These are phyloP conservation scores for Macrophya alboannulata DNA, from an alignment of 2,888 invertebrate genomes.

Conservation along the genomic window DNA sequence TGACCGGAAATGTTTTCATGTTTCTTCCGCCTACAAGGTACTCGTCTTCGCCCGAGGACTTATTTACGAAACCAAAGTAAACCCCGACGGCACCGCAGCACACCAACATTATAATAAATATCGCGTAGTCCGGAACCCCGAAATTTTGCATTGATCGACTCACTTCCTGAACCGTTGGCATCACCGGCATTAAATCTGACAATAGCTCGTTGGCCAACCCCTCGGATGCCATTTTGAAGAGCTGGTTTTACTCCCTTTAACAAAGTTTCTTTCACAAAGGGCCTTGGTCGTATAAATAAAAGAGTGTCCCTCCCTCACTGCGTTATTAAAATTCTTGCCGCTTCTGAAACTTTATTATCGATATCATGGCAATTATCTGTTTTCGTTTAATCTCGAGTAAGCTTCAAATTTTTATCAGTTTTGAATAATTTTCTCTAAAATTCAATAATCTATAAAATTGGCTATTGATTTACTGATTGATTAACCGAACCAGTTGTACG, in stretches of 20 bases:
- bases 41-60: constrained; percentile 85
- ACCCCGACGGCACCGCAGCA: constrained; percentile 90
- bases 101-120: constrained; percentile 89
- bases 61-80: constrained; percentile 90
- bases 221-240: constrained; percentile 70
- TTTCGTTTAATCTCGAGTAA: background rate
- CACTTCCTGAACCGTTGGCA: constrained; percentile 80
- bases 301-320: constrained; percentile 16
- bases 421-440: background rate
- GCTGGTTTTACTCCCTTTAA: constrained; percentile 59
- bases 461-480: background rate
- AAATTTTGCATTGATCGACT: constrained; percentile 84
- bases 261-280: constrained; percentile 26
- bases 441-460: too few species aligned
- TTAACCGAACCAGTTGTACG: background rate
- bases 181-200: constrained; percentile 66
- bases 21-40: constrained; percentile 92
- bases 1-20: constrained; percentile 91
- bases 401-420: background rate
- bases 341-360: constrained; percentile 6
- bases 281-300: constrained; percentile 41
- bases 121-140: constrained; percentile 89
- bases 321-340: background rate
- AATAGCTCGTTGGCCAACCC: constrained; percentile 64
- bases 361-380: constrained; percentile 24